phyloP scores from a whole-genome alignment of 2,797 vertebrate species.

The Acrossocheilus fasciatus region DNA sequence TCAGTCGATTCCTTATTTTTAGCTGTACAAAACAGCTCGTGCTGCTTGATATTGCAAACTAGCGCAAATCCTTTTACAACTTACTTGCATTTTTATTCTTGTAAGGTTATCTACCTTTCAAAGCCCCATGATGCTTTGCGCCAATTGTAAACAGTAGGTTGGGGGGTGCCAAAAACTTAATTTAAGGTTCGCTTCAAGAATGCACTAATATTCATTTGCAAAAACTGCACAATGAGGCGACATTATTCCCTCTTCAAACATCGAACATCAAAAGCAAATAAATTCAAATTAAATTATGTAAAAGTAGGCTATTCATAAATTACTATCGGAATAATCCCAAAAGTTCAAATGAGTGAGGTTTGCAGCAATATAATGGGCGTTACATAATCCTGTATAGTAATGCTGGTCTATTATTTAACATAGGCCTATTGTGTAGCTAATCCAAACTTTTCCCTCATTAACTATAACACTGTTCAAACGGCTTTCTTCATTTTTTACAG shows the following conservation, averaged over 20 bases:
- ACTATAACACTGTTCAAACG: too few relatives aligned
- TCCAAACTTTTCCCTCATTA: too few relatives aligned
- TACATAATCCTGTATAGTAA: not conserved
- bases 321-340: not conserved
- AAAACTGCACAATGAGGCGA: not conserved
- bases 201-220: not conserved
- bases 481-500: too few relatives aligned
- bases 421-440: too few relatives aligned
- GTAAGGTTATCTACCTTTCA: not conserved
- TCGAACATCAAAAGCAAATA: not conserved
- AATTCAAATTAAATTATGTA: not conserved
- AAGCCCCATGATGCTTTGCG: not conserved
- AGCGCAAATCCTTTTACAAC: too few relatives aligned
- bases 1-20: not conserved
- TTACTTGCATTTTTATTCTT: not conserved
- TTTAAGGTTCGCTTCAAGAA: too few relatives aligned
- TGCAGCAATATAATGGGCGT: not conserved
- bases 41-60: not conserved
- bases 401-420: too few relatives aligned
- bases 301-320: not conserved
- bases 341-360: not conserved
- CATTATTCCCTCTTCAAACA: not conserved
- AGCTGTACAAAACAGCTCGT: not conserved
- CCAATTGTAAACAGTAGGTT: too few relatives aligned
- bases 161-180: not conserved